Base-by-base conservation (phyloP, 2,888 invertebrate genomes). In the Drosophila pseudotalamancana region DNA sequence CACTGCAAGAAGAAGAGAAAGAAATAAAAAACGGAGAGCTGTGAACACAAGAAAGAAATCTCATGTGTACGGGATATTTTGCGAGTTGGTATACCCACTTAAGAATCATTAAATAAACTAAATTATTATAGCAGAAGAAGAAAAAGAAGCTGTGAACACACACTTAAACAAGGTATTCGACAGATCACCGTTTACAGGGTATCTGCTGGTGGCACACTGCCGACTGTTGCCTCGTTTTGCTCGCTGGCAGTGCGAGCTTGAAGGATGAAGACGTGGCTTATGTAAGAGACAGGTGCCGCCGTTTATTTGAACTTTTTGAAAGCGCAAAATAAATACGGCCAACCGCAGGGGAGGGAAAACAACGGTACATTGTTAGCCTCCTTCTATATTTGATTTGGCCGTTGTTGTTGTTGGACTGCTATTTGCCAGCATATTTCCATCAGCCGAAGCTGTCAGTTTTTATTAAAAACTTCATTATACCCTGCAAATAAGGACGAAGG, bases 401-500 rank as follows among this genome's bases (percentile, higher is more conserved):
- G 57, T 21, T 56, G n/a, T 19, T 16, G 21, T 27, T 40, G 19
- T 34, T 35, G 14, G 12, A 0, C 42, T 43, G 42, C 45, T 32
- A 59, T 48, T 35, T 45, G 61, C 43, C 68, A 72, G 68, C 73
- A 80, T 77, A 57, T 63, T n/a, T n/a, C n/a, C n/a, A n/a, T 35
- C 76, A 49, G 66, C 51, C 40, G 64, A 53, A 53, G 64, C 62
- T 65, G 75, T 69, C 70, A 65, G 62, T 65, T 81, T 77, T 69
- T 77, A 77, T 77, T 81, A 77, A 77, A 81, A 81, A 81, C 63
- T 70, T 81, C 77, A 77, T 77, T 81, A 73, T 69, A 50, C 59
- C 55, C 51, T 60, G 59, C 64, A 59, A 34, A 37, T 37, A 61
- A 56, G 19, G 31, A 18, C 32, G 29, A 18, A 23, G 42, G 34